Evolutionary conservation across 2,888 invertebrate genomes (phyloP), one percentile per base, ranked within the genome.

Genomic region (Dryocosmus kuriphilus): DNA sequence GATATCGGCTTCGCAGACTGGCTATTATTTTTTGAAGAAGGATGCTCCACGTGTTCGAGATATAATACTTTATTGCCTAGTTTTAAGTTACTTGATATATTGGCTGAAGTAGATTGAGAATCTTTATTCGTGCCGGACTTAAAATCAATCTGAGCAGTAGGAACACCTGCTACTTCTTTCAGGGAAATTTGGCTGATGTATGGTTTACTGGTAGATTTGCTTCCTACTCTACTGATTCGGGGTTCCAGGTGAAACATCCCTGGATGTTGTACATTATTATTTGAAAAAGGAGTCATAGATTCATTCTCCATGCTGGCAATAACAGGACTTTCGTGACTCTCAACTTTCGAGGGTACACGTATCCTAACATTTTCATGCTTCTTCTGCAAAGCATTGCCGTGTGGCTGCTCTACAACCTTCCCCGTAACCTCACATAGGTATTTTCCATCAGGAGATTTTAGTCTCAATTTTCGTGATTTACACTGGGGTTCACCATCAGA

Each of bases 391-490:
- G 61, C 8, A 41, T 41, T 41, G 0, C 83, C 75, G 1, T 71
- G 74, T 7, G 78, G 79, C 7, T 55, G 76, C 2, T 85, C 65
- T 19, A 88, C 46, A 55, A 88, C 71, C 55, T 86, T 76, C 0
- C 89, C 79, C 8, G 89, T 85, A 11, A 89, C 81, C 75, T 90
- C 87, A 14, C 90, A 90, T 0, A 90, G 78, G 74, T 90, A 89
- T 62, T 83, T 85, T 0, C 90, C 90, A 77, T 88, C 84, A 5
- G 82, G 80, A 3, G 85, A 81, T 75, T 85, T 86, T 27, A 90
- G 82, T 77, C 88, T 89, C 2, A 90, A 75, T 55, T 87, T 90
- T 57, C 86, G 85, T 6, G 88, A 46, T 60, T 81, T 82, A 35
- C 11, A 19, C 19, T 14, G 7, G 24, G 24, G 16, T 19, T 67